These are phyloP conservation scores for Acanthosepion lycidas DNA, from an alignment of 2,888 invertebrate genomes.

Conservation along the genomic window DNA sequence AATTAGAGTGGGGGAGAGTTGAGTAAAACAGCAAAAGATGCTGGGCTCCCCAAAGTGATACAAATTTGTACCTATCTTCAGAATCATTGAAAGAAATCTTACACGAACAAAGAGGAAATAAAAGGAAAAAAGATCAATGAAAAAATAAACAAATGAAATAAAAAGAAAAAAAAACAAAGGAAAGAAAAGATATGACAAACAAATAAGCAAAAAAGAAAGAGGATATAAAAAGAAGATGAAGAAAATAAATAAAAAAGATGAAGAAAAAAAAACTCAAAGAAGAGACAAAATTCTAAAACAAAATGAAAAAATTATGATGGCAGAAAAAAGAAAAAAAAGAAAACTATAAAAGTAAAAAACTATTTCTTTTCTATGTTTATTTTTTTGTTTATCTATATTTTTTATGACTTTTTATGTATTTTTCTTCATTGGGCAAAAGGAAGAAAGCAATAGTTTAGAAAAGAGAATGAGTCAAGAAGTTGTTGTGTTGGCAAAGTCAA, in stretches of 20 bases:
- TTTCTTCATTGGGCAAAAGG: not conserved
- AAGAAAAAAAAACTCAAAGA: not conserved
- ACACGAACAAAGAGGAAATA: conserved; percentile 1
- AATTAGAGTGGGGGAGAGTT: not conserved
- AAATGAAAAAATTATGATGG: not conserved
- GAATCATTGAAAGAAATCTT: not conserved
- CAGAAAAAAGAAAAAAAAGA: too few species aligned
- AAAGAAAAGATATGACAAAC: not conserved
- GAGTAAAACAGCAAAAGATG: not conserved
- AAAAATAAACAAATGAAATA: not conserved
- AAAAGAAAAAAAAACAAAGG: not conserved
- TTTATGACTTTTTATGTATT: not conserved
- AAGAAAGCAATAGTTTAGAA: not conserved
- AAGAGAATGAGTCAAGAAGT: conserved; percentile 24
- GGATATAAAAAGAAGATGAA: not conserved
- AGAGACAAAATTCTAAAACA: not conserved
- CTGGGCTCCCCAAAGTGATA: not conserved
- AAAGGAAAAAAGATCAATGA: not conserved
- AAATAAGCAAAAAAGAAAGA: not conserved
- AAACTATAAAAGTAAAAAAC: not conserved
- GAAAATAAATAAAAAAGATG: not conserved
- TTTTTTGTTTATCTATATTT: not conserved
- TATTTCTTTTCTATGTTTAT: not conserved
- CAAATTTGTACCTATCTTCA: conserved; percentile 39
- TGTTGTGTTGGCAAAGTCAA: conserved; percentile 34